Evolutionary conservation across 2,888 invertebrate species (phyloP).

Genomic region (Pollenia griseotomentosa): DNA sequence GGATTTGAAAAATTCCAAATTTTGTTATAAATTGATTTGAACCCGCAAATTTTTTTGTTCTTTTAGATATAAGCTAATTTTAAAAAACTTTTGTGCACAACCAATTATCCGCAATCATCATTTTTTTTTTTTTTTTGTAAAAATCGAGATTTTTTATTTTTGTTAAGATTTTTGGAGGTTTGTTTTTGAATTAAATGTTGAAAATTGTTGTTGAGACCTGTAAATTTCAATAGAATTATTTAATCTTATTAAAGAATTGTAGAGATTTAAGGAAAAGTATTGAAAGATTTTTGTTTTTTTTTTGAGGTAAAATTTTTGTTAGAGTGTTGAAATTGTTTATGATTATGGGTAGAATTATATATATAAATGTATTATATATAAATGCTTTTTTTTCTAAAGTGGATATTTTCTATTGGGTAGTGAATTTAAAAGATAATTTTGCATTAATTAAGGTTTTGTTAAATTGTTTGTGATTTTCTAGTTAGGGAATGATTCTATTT

Average conservation of each 20-base stretch:
- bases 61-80: constrained; percentile 30
- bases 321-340: constrained; percentile 2
- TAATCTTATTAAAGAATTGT: not conserved
- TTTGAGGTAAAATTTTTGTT: not conserved
- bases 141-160: constrained; percentile 80
- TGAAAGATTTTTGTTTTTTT: constrained; percentile 34
- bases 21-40: constrained; percentile 73
- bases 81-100: constrained; percentile 80
- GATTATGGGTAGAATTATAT: not conserved
- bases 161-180: constrained; percentile 13
- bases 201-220: constrained; percentile 56
- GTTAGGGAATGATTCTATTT: not conserved
- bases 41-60: constrained; percentile 63
- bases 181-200: constrained; percentile 21
- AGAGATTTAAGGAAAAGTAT: constrained; percentile 34
- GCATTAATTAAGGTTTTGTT: constrained; percentile 1
- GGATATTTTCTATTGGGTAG: constrained; percentile 8
- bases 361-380: not conserved
- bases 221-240: constrained; percentile 43
- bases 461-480: not conserved
- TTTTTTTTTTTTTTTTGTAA: constrained; percentile 77
- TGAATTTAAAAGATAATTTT: constrained; percentile 11
- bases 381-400: constrained; percentile 32
- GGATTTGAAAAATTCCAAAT: constrained; percentile 36
- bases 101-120: constrained; percentile 84